These are phyloP conservation scores for Phrixothrix hirtus DNA, from an alignment of 2,888 invertebrate genomes.

Conservation along the genomic window DNA sequence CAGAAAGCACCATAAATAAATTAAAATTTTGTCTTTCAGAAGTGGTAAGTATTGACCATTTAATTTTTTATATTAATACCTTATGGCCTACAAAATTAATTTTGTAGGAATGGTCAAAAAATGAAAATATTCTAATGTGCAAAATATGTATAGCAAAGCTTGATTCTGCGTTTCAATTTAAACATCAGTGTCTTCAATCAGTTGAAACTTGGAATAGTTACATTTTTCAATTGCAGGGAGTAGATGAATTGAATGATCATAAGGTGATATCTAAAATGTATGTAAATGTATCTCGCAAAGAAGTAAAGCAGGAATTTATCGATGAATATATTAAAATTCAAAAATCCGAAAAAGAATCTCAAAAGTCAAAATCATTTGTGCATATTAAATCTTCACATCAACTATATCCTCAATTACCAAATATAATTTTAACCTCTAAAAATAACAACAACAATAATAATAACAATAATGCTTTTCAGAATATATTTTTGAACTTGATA, in stretches of 20 bases:
- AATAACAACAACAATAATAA: slow-evolving; percentile 10
- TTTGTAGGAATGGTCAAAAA: slow-evolving; percentile 50
- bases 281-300: slow-evolving; percentile 13
- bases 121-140: slow-evolving; percentile 48
- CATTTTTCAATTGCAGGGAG: slow-evolving; percentile 43
- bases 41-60: slow-evolving; percentile 50
- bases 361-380: slow-evolving; percentile 8
- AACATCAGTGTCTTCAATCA: slow-evolving; percentile 51
- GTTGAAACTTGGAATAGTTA: slow-evolving; percentile 47
- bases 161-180: slow-evolving; percentile 51
- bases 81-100: background rate
- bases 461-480: slow-evolving; percentile 43
- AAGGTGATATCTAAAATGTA: slow-evolving; percentile 37
- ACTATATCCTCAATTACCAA: slow-evolving; percentile 13
- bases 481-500: slow-evolving; percentile 50
- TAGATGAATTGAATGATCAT: background rate
- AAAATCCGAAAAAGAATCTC: slow-evolving; percentile 11
- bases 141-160: slow-evolving; percentile 50
- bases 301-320: slow-evolving; percentile 16
- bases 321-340: slow-evolving; percentile 19
- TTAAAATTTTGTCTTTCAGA: slow-evolving; percentile 52
- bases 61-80: background rate
- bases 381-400: slow-evolving; percentile 13
- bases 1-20: slow-evolving; percentile 50
- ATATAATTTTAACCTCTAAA: slow-evolving; percentile 15